phyloP scores from a whole-genome alignment of 2,113 vertebrate species.

The cat (Felis catus) region DNA sequence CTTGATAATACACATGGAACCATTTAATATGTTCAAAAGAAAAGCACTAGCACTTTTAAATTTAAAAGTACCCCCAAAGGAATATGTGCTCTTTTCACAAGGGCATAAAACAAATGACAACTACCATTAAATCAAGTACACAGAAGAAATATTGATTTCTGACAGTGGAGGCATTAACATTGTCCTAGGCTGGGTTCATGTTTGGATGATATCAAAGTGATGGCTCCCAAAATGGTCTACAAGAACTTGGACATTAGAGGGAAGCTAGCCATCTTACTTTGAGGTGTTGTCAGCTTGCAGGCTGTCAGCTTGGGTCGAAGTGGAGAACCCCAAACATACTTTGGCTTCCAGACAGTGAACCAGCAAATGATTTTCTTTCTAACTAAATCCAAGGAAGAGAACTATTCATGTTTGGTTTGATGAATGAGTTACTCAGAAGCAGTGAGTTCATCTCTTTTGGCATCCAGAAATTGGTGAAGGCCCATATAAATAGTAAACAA shows the following conservation, averaged over 20 bases:
- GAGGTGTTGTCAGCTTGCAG: background rate
- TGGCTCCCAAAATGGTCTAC: background rate
- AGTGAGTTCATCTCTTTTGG: constrained; percentile 64
- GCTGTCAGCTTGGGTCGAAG: background rate
- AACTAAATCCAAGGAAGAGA: constrained; percentile 59
- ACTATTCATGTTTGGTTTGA: constrained; percentile 62
- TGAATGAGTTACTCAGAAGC: constrained; percentile 74
- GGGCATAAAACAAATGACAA: constrained; percentile 58
- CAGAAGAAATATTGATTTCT: constrained; percentile 48
- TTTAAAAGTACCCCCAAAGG: constrained; percentile 50
- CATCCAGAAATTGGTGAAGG: constrained; percentile 52
- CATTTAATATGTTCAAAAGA: constrained; percentile 52
- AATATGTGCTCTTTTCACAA: constrained; percentile 54
- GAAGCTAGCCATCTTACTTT: constrained; percentile 15
- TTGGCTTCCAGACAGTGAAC: constrained; percentile 33
- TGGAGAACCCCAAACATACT: constrained; percentile 31
- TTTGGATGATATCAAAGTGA: background rate
- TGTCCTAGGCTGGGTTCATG: background rate
- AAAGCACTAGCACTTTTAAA: constrained; percentile 51
- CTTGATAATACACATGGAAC: constrained; percentile 63
- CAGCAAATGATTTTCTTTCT: constrained; percentile 21
- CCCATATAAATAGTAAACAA: constrained; percentile 68
- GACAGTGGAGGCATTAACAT: constrained; percentile 12
- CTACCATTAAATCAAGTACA: constrained; percentile 42
- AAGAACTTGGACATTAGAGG: constrained; percentile 22